Base-by-base conservation (phyloP, 2,113 vertebrate genomes). In the Catharus bicknelli region DNA sequence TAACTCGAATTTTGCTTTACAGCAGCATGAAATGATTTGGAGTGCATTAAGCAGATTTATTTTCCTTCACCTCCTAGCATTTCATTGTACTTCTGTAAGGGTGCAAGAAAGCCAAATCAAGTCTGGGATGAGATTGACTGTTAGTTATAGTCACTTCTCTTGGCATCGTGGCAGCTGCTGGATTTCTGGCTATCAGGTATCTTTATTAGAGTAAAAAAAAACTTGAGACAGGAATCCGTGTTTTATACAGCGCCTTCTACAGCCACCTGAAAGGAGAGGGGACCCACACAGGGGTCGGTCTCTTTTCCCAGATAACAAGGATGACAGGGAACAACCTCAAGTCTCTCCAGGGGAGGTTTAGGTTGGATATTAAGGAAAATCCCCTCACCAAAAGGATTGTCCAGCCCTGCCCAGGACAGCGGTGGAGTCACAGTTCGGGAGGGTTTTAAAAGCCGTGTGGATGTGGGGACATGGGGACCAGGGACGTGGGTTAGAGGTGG, bases 211-310 rank as follows among this genome's bases (percentile, higher is more conserved):
- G 34, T 32, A 54, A 16, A 88, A 83, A 83, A 47, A 47, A 4
- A 30, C 0, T 2, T 16, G 58, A 81, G 45, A 30, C 61, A 75
- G 74, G 27, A 70, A 72, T 42, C 40, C 14, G 2, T 34, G 26
- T n/a, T 67, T 68, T 47, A 9, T 13, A 13, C 0, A 34, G 30
- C 0, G 0, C 45, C 47, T 53, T 59, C n/a, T 26, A 5, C 45
- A 82, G 47, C 45, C 26, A 26, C 21, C 69, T 40, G 69, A 40
- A 25, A 21, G 54, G n/a, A 61, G 6, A 4, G 2, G 45, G 61
- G 38, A 59, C 45, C 22, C 68, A 20, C 4, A 5, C 30, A 22
- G 61, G 32, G 36, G 5, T 51, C 29, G 2, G 16, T 20, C 23
- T 38, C 23, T 25, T 29, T 38, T 47, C 20, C 61, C 54, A 4